Conservation (phyloP, 2,797 vertebrate species). For the Microtus agrestis region DNA sequence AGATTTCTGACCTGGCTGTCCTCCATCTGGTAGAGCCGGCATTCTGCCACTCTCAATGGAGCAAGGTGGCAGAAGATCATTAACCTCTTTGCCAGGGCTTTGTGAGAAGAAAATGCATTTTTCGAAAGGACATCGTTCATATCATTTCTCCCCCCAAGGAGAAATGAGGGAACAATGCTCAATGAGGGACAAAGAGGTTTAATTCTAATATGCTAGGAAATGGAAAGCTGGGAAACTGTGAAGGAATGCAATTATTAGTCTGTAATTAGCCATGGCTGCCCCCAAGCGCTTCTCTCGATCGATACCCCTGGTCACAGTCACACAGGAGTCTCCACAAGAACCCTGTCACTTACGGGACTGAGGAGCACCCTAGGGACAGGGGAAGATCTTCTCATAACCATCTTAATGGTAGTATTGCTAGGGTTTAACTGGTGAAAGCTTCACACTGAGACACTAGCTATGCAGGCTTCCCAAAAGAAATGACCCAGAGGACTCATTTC, state of each 20-base stretch:
- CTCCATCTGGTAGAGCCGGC: not conserved
- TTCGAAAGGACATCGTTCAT: not conserved
- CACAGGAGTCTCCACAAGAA: not conserved
- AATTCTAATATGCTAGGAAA: not conserved
- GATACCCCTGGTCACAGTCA: not conserved
- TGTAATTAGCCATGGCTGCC: slow-evolving; percentile 92
- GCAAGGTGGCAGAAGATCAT: not conserved
- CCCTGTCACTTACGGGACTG: not conserved
- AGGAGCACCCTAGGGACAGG: not conserved
- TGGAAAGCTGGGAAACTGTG: slow-evolving; percentile 90
- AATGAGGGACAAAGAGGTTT: not conserved
- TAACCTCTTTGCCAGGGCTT: not conserved
- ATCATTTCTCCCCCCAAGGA: not conserved
- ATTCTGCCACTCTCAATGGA: not conserved
- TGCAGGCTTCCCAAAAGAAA: not conserved
- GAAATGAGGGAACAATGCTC: slow-evolving; percentile 29
- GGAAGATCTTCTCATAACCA: not conserved
- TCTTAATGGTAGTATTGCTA: not conserved
- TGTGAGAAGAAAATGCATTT: not conserved
- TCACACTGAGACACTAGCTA: not conserved
- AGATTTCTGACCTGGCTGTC: not conserved
- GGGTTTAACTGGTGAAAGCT: not conserved
- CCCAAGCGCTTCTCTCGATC: slow-evolving; percentile 88
- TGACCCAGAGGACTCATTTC: not conserved
- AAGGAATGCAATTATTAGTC: slow-evolving; percentile 91